Evolutionary conservation across 2,113 vertebrate genomes (phyloP).

Genomic region (Oryzias melastigma): DNA sequence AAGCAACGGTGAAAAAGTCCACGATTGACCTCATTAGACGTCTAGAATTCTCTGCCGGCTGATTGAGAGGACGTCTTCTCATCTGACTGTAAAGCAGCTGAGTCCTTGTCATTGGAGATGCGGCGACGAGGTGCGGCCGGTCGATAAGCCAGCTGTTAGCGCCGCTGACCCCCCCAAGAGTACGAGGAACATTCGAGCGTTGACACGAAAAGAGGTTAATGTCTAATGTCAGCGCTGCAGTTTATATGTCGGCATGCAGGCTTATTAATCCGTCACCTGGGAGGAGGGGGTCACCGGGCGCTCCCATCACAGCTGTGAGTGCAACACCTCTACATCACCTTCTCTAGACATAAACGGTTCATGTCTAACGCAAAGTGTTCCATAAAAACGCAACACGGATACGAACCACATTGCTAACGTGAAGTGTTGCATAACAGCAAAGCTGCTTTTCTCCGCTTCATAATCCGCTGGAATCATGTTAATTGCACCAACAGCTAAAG

Average conservation of each 20-base stretch:
- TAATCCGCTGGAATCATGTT: too few relatives aligned
- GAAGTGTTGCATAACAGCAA: too few relatives aligned
- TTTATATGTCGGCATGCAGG: conserved; percentile 15
- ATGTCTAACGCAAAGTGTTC: too few relatives aligned
- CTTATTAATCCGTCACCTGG: conserved; percentile 56
- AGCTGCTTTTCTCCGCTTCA: too few relatives aligned
- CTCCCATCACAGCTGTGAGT: conserved; percentile 49
- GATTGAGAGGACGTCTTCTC: conserved; percentile 20
- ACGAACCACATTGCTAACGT: too few relatives aligned
- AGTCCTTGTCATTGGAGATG: conserved; percentile 43
- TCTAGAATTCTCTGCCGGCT: conserved; percentile 13
- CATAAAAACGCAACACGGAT: too few relatives aligned
- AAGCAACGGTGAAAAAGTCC: not conserved
- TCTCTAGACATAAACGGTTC: too few relatives aligned
- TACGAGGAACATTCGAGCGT: conserved; percentile 3
- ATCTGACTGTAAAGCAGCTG: conserved; percentile 34
- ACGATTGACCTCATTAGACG: conserved; percentile 3
- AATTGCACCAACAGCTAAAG: too few relatives aligned
- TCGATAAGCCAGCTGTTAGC: conserved; percentile 29
- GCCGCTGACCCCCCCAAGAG: conserved; percentile 14
- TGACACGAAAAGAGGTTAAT: conserved; percentile 45
- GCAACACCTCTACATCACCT: conserved; percentile 8
- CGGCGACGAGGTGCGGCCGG: conserved; percentile 35
- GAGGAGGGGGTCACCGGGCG: conserved; percentile 30
- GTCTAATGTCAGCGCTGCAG: conserved; percentile 34